Conservation (phyloP, 2,888 invertebrate genomes). For the Bedellia somnulentella region DNA sequence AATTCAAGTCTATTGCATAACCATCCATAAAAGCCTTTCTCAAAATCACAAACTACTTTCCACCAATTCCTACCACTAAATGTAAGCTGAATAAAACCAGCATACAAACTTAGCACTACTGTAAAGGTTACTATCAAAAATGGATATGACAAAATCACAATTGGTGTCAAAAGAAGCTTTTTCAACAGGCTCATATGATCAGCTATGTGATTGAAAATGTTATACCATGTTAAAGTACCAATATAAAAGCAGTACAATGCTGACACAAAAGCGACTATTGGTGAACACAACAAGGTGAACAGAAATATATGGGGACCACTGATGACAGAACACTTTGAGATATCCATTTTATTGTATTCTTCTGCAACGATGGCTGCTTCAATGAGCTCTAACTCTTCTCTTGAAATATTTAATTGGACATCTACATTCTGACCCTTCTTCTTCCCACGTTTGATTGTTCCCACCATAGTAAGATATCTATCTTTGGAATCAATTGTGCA, state of each 20-base stretch:
- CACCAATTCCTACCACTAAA: conserved; percentile 70
- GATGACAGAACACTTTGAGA: conserved; percentile 55
- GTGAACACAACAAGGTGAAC: conserved; percentile 66
- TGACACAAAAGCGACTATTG: conserved; percentile 66
- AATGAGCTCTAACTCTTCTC: conserved; percentile 70
- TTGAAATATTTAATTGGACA: conserved; percentile 71
- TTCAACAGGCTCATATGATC: conserved; percentile 67
- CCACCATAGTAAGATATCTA: conserved; percentile 69
- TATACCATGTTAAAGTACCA: conserved; percentile 77
- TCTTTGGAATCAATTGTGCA: conserved; percentile 54
- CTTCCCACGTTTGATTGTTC: conserved; percentile 72
- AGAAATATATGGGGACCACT: conserved; percentile 69
- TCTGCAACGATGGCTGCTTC: conserved; percentile 65
- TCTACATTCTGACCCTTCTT: conserved; percentile 74
- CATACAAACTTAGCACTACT: conserved; percentile 67
- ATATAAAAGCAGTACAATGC: conserved; percentile 72
- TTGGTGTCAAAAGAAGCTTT: conserved; percentile 65
- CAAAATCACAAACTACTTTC: conserved; percentile 71
- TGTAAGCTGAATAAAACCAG: conserved; percentile 69
- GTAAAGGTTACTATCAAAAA: conserved; percentile 68
- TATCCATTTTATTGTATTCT: conserved; percentile 58
- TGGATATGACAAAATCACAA: conserved; percentile 70
- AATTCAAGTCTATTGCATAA: conserved; percentile 66
- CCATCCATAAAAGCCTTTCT: conserved; percentile 81
- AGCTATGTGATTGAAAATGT: conserved; percentile 69